phyloP scores from a whole-genome alignment of 2,888 invertebrate genomes.

The Conchocele bisecta region DNA sequence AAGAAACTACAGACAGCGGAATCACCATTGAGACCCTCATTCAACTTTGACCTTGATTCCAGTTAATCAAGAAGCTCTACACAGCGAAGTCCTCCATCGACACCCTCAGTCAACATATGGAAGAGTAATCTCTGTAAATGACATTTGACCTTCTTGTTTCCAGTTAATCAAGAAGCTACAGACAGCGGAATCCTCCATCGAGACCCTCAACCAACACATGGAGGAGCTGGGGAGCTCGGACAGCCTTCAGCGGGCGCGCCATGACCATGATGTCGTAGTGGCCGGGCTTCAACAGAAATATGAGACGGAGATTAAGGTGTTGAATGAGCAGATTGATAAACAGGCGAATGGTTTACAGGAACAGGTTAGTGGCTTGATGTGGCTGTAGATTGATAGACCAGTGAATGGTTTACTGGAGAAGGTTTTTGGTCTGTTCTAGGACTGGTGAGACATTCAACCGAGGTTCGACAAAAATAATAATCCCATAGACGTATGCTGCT shows the following conservation, averaged over 20 bases:
- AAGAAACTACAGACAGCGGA: too few relatives aligned
- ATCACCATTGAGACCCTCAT: too few relatives aligned
- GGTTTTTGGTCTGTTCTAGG: too few relatives aligned
- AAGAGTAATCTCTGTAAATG: too few relatives aligned
- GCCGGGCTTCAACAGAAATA: conserved; percentile 75
- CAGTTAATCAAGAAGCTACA: conserved; percentile 78
- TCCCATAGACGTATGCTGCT: too few relatives aligned
- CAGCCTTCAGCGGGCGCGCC: conserved; percentile 73
- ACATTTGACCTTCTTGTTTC: too few relatives aligned
- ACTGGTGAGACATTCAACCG: too few relatives aligned
- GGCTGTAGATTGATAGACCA: too few relatives aligned
- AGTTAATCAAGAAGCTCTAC: conserved; percentile 78
- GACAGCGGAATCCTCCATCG: conserved; percentile 80
- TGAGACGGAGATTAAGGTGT: conserved; percentile 72
- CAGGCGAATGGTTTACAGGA: conserved; percentile 63
- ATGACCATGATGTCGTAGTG: conserved; percentile 79
- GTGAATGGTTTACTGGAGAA: too few relatives aligned
- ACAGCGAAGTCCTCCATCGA: conserved; percentile 81
- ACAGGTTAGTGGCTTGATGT: conserved; percentile 70
- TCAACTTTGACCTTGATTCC: too few relatives aligned
- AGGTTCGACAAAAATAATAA: too few relatives aligned
- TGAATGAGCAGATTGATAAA: conserved; percentile 74
- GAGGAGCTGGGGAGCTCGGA: conserved; percentile 77
- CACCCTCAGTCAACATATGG: conserved; percentile 78
- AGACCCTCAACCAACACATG: conserved; percentile 79